Percentiles rank a stretch among this genome's conserved stretches.
Evolutionary conservation across 2,113 vertebrate species (phyloP).

Genomic region (Beaufortia kweichowensis): DNA sequence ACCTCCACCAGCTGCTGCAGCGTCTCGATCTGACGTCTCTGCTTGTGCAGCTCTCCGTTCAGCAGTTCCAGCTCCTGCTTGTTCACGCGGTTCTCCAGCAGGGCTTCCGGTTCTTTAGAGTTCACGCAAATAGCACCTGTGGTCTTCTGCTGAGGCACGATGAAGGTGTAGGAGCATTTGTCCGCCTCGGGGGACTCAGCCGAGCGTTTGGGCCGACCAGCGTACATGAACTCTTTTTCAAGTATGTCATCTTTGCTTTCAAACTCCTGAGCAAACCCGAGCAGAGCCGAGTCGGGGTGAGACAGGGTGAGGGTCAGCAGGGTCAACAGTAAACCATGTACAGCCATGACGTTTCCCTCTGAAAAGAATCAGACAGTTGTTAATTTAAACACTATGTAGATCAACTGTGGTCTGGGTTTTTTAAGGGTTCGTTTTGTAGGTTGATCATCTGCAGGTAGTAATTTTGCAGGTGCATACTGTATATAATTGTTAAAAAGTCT

Average conservation of each 20-base stretch:
- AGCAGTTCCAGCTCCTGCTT: slow-evolving; percentile 84
- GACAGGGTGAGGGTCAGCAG: slow-evolving; percentile 64
- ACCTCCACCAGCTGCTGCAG: slow-evolving; percentile 87
- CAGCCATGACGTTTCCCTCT: slow-evolving; percentile 2
- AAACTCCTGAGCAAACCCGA: slow-evolving; percentile 63
- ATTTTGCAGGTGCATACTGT: too few species aligned
- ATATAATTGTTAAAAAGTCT: background rate
- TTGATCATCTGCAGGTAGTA: too few species aligned
- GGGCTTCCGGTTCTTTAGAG: slow-evolving; percentile 80
- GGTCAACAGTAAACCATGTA: slow-evolving; percentile 49
- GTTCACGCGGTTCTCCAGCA: slow-evolving; percentile 80
- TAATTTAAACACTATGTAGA: background rate
- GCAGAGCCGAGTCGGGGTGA: slow-evolving; percentile 44
- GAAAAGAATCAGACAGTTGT: background rate
- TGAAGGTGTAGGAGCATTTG: slow-evolving; percentile 88
- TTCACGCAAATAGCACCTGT: slow-evolving; percentile 88
- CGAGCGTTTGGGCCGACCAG: slow-evolving; percentile 74
- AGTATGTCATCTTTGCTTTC: slow-evolving; percentile 68
- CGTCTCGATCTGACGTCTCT: slow-evolving; percentile 84
- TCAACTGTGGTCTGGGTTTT: too few species aligned
- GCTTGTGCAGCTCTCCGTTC: slow-evolving; percentile 83
- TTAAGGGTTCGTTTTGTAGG: too few species aligned
- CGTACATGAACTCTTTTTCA: slow-evolving; percentile 76
- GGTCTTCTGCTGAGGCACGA: slow-evolving; percentile 85
- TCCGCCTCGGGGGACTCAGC: slow-evolving; percentile 64